These are phyloP conservation scores for Drosophila ambigua DNA, from an alignment of 1,140 invertebrate genomes.

Conservation along the genomic window DNA sequence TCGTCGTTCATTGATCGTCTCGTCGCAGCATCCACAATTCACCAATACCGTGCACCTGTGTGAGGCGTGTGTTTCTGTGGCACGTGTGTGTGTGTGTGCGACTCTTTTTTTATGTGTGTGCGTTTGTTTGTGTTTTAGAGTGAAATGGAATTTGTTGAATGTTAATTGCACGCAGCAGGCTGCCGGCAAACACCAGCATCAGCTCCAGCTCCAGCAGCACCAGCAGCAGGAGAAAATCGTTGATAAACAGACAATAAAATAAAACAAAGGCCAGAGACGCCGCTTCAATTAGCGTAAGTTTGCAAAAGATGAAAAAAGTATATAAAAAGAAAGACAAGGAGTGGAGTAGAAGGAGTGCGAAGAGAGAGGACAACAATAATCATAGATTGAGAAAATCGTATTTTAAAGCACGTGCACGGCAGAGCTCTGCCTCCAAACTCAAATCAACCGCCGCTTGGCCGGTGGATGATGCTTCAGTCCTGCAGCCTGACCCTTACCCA, in stretches of 20 bases:
- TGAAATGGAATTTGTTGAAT: constrained; percentile 78
- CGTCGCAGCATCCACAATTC: constrained; percentile 26
- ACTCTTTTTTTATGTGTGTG: constrained; percentile 30
- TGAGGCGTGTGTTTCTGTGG: constrained; percentile 24
- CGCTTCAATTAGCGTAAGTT: constrained; percentile 59
- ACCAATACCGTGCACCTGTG: constrained; percentile 5
- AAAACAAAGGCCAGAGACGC: constrained; percentile 55
- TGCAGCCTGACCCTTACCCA: too few relatives aligned
- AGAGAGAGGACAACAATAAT: constrained; percentile 3
- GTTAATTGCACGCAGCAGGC: constrained; percentile 73
- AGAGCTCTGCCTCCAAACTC: too few relatives aligned
- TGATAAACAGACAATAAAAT: constrained; percentile 54
- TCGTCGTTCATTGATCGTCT: constrained; percentile 30
- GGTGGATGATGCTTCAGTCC: too few relatives aligned
- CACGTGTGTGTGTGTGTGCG: neutral
- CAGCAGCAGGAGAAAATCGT: constrained; percentile 54
- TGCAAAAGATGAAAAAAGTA: constrained; percentile 19
- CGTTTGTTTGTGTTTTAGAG: constrained; percentile 47
- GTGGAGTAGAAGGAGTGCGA: neutral
- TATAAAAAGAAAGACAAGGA: constrained; percentile 14
- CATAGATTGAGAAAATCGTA: constrained; percentile 24
- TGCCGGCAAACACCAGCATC: constrained; percentile 35
- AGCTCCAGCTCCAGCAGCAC: constrained; percentile 13
- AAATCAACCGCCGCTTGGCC: too few relatives aligned
- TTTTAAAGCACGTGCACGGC: constrained; percentile 30